These are phyloP conservation scores for Lysiphlebus fabarum DNA, from an alignment of 1,140 invertebrate genomes.

Conservation along the genomic window DNA sequence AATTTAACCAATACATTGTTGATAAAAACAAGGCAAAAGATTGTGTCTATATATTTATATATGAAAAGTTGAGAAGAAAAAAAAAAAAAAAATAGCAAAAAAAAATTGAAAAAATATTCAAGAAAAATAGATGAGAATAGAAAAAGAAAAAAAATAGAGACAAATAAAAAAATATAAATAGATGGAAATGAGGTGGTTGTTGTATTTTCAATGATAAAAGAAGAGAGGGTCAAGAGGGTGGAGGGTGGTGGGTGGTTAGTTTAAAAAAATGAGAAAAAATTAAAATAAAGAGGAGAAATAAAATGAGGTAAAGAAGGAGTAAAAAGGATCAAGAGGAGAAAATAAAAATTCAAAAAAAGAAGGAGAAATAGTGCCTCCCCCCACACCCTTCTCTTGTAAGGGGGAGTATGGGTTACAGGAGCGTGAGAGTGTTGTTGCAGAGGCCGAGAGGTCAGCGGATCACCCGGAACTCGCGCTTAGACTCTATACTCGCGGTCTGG, in stretches of 20 bases:
- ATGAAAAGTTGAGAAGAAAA: constrained; percentile 13
- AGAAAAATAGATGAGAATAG: constrained; percentile 19
- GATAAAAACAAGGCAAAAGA: constrained; percentile 10
- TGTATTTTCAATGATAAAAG: neutral
- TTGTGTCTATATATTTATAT: neutral
- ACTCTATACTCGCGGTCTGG: constrained; percentile 36
- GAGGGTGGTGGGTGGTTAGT: neutral
- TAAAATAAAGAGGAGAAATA: constrained; percentile 20
- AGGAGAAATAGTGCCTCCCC: constrained; percentile 36
- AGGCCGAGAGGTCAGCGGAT: constrained; percentile 58
- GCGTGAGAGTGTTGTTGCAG: constrained; percentile 58
- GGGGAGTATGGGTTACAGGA: constrained; percentile 58
- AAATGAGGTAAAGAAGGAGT: constrained; percentile 10
- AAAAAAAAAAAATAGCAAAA: no score
- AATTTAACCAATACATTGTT: constrained; percentile 5
- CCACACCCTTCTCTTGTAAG: constrained; percentile 37
- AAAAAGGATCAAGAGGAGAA: constrained; percentile 6
- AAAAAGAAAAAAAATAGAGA: constrained; percentile 50
- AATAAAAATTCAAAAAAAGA: constrained; percentile 22
- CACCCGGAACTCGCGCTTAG: constrained; percentile 57
- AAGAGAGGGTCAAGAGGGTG: constrained; percentile 11
- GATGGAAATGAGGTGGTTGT: constrained; percentile 24
- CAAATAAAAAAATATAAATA: constrained; percentile 42
- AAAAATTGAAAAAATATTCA: no score
- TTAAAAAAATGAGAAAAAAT: constrained; percentile 4